Evolutionary conservation across 2,797 vertebrate species (phyloP), one percentile per base, ranked within the genome.

Genomic region (Aythya fuligula): DNA sequence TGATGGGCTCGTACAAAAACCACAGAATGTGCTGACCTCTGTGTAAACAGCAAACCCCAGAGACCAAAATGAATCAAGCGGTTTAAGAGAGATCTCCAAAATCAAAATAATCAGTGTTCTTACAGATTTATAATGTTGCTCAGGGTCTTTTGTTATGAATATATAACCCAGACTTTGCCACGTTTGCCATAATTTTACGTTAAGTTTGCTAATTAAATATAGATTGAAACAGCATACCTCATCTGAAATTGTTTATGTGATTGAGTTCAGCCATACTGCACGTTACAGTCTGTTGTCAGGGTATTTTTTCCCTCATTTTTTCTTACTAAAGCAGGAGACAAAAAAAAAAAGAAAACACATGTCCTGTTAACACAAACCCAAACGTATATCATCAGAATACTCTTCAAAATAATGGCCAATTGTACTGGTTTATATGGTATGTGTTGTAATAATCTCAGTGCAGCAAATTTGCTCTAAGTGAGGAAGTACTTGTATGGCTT

Each of bases 41-140:
- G 89, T 58, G 54, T 76, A 77, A 95, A 90, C 74, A 84, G 71
- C 85, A 94, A 96, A 91, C 88, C 90, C 93, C 91, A 36, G 95
- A 74, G 89, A 96, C 90, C 56, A 30, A 96, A 95, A 96, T 75
- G 66, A 96, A 96, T 95, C 2, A 22, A 88, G 91, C 93, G 94
- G 95, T 85, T 91, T 86, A 94, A 97, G 96, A 84, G 91, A 85
- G 86, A 94, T 79, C 83, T 93, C 91, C 90, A 93, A 85, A 97
- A 95, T 94, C 78, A 77, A 97, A 97, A 85, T 94, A 85, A 94
- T 85, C 90, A 95, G 96, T 97, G 96, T 97, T 97, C 92, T 97
- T 85, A 91, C 45, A 84, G 89, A 88, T 72, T 64, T 95, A 70
- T 89, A 49, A 53, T 43, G 81, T 93, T 96, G 94, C 96, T 97